Conservation (phyloP, 2,797 vertebrate species). For the Alectoris magna region DNA sequence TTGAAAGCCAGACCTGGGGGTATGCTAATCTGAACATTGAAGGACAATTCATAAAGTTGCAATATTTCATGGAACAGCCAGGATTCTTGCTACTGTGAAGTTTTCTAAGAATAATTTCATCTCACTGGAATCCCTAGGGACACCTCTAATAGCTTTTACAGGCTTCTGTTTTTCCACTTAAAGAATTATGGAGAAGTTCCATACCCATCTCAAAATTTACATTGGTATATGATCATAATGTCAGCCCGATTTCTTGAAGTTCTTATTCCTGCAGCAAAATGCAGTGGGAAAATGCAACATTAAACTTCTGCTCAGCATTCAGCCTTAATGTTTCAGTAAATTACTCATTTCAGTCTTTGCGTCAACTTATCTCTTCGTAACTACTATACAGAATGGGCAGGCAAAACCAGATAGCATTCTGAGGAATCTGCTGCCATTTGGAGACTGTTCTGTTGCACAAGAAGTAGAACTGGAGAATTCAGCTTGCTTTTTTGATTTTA, state of each 20-base stretch:
- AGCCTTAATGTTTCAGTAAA: neutral
- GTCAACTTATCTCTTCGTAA: conserved; percentile 16
- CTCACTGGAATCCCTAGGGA: neutral
- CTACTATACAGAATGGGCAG: neutral
- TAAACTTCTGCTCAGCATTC: neutral
- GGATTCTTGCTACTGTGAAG: neutral
- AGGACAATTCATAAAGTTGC: neutral
- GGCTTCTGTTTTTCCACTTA: neutral
- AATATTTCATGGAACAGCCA: neutral
- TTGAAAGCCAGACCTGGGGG: neutral
- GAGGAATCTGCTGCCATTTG: conserved; percentile 33
- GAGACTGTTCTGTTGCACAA: neutral
- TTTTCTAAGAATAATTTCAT: neutral
- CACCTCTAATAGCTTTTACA: neutral
- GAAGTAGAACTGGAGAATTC: conserved; percentile 17
- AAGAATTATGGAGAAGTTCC: neutral
- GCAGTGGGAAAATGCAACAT: conserved; percentile 5
- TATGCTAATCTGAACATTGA: neutral
- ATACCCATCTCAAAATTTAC: neutral
- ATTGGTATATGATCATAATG: neutral
- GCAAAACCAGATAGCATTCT: neutral
- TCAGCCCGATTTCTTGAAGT: conserved; percentile 9
- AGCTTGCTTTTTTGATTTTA: conserved; percentile 17
- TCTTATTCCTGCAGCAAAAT: conserved; percentile 25
- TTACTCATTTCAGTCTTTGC: neutral